Conservation (phyloP, 2,797 vertebrate genomes). For the Notoglanidium macrostoma region DNA sequence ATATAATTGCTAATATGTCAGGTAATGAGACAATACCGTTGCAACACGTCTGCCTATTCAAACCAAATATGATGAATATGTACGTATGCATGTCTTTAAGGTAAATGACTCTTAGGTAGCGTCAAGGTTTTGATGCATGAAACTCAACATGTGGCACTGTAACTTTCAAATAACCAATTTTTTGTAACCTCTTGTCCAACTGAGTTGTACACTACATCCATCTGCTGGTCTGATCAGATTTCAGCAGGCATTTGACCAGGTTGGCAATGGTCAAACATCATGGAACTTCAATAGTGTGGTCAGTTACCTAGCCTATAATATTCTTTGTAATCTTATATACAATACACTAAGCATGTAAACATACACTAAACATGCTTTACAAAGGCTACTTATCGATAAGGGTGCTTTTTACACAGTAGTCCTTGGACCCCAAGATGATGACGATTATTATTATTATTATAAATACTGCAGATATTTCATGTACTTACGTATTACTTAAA, state of each 20-base stretch:
- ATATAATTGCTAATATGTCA: background rate
- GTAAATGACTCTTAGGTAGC: background rate
- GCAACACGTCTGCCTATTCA: background rate
- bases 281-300: background rate
- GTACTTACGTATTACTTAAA: background rate
- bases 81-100: background rate
- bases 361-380: background rate
- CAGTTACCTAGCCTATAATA: background rate
- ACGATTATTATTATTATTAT: background rate
- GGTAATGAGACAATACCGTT: background rate
- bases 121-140: no score
- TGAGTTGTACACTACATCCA: background rate
- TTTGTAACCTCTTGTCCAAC: background rate
- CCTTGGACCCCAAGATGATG: background rate
- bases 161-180: background rate
- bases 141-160: background rate
- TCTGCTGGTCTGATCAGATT: slow-evolving; percentile 5
- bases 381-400: background rate
- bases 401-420: background rate
- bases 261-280: background rate
- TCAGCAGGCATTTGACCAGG: background rate
- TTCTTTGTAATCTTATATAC: background rate
- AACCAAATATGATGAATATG: background rate
- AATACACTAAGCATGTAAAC: background rate
- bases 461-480: background rate